These are phyloP conservation scores for Xanthia icteritia DNA, from an alignment of 2,888 invertebrate genomes.

Conservation along the genomic window DNA sequence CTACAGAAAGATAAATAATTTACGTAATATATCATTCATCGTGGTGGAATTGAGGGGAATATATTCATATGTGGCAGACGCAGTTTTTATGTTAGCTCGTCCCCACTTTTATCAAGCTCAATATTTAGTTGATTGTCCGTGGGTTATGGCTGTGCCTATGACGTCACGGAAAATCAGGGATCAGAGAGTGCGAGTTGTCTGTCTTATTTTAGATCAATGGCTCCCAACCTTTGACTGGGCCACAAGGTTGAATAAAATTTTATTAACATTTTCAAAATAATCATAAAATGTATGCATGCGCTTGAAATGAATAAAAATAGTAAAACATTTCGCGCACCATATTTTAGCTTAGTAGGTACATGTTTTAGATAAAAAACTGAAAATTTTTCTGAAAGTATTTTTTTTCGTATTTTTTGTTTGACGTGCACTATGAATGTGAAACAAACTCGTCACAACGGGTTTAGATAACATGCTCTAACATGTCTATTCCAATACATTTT, in stretches of 20 bases:
- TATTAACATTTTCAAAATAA: background rate
- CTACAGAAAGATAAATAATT: constrained; percentile 65
- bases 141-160: constrained; percentile 23
- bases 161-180: constrained; percentile 39
- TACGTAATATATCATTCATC: constrained; percentile 64
- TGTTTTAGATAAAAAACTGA: constrained; percentile 19
- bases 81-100: constrained; percentile 51
- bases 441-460: constrained; percentile 13
- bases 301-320: constrained; percentile 26
- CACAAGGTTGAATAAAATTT: constrained; percentile 7
- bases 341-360: constrained; percentile 19
- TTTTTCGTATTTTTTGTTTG: background rate
- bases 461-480: background rate
- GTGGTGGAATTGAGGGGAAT: constrained; percentile 55
- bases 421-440: background rate
- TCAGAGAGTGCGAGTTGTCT: background rate
- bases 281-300: background rate
- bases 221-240: background rate
- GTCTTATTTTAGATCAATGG: background rate
- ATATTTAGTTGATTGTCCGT: constrained; percentile 57
- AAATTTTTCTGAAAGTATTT: constrained; percentile 3
- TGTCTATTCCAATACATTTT: background rate
- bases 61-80: constrained; percentile 49
- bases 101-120: constrained; percentile 55
- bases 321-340: constrained; percentile 10